Evolutionary conservation across 2,888 invertebrate species (phyloP).

Genomic region (Cyclophora punctaria): DNA sequence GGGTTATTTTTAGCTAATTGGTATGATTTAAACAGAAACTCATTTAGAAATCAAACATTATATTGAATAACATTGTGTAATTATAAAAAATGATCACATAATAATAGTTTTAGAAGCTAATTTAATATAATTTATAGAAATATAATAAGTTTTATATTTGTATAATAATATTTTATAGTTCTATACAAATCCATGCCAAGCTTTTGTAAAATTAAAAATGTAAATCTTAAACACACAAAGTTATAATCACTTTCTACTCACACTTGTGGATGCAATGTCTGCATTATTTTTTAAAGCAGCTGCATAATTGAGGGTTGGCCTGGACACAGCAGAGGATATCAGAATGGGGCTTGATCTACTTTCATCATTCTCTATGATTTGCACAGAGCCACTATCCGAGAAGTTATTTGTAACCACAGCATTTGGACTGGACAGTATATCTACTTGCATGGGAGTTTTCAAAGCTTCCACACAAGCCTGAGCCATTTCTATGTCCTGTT

Average conservation of each 20-base stretch:
- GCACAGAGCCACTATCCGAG: slow-evolving; percentile 30
- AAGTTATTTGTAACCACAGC: slow-evolving; percentile 36
- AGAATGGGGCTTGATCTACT: slow-evolving; percentile 40
- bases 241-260: slow-evolving; percentile 30
- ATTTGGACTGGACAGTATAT: slow-evolving; percentile 48
- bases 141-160: no score
- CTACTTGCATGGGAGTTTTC: slow-evolving; percentile 41
- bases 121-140: no score
- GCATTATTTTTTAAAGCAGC: slow-evolving; percentile 46
- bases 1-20: no score
- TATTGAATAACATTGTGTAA: no score
- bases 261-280: slow-evolving; percentile 50
- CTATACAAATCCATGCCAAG: no score
- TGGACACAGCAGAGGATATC: slow-evolving; percentile 31
- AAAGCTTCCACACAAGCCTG: slow-evolving; percentile 57
- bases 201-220: no score
- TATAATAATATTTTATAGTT: no score
- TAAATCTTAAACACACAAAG: no score
- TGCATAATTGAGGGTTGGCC: slow-evolving; percentile 52
- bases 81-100: no score
- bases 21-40: no score
- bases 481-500: slow-evolving; percentile 56
- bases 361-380: slow-evolving; percentile 35
- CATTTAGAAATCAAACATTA: no score
- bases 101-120: no score